Conservation (phyloP, 2,888 invertebrate genomes). For the Cantharis lateralis region DNA sequence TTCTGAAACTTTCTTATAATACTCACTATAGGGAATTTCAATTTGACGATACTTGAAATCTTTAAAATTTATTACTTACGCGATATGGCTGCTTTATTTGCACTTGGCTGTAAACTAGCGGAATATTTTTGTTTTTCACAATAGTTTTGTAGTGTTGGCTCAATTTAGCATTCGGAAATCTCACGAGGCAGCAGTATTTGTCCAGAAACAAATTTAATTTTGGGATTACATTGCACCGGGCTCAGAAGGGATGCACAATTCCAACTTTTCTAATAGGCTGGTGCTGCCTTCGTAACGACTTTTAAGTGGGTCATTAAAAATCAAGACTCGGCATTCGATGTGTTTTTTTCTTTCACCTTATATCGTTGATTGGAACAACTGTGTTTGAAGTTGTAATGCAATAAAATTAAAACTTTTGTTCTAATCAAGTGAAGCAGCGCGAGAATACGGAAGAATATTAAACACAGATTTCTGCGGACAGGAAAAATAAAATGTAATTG, state of each 20-base stretch:
- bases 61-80: background rate
- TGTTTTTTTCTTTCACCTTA: background rate
- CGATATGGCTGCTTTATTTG: background rate
- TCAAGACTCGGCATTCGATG: background rate
- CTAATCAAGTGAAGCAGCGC: background rate
- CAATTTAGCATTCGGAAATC: background rate
- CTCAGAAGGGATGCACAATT: background rate
- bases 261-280: background rate
- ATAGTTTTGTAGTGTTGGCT: background rate
- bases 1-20: constrained; percentile 23
- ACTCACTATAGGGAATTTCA: constrained; percentile 16
- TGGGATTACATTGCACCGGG: background rate
- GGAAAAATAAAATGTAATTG: background rate
- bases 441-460: background rate
- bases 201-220: background rate
- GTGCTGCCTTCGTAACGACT: background rate
- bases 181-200: background rate
- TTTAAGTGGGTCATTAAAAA: background rate
- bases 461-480: background rate
- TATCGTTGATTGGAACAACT: background rate
- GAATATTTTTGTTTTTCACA: background rate
- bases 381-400: background rate
- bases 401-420: background rate
- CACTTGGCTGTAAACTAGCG: background rate
- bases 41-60: constrained; percentile 9